These are phyloP conservation scores for Scaptomyza caliginosa DNA, from an alignment of 2,888 invertebrate genomes.

Conservation along the genomic window DNA sequence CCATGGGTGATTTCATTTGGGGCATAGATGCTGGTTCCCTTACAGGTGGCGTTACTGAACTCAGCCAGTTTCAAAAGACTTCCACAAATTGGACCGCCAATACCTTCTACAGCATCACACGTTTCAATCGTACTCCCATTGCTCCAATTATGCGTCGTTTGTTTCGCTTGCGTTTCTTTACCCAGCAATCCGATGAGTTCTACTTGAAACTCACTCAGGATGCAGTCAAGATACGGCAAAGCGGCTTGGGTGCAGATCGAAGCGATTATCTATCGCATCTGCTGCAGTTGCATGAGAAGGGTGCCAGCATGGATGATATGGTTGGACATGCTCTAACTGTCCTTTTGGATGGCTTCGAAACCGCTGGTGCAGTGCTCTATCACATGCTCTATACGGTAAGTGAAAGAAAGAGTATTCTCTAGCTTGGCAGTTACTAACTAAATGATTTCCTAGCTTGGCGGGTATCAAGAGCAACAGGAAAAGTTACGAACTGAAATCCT, in stretches of 20 bases:
- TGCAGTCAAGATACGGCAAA: constrained; percentile 64
- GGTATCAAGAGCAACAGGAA: constrained; percentile 64
- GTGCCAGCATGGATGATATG: constrained; percentile 67
- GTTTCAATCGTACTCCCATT: constrained; percentile 52
- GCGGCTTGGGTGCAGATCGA: constrained; percentile 46
- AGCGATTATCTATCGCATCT: constrained; percentile 79
- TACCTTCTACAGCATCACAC: constrained; percentile 44
- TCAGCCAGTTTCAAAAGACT: constrained; percentile 45
- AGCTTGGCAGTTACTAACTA: not conserved
- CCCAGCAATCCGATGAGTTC: constrained; percentile 86
- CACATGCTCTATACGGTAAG: constrained; percentile 66
- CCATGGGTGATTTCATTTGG: constrained; percentile 79
- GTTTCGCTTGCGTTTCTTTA: constrained; percentile 59
- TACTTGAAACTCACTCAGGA: constrained; percentile 70
- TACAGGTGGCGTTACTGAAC: constrained; percentile 31
- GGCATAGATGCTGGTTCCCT: constrained; percentile 78
- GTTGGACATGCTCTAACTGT: constrained; percentile 76
- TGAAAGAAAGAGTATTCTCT: not conserved
- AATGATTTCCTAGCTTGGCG: constrained; percentile 62
- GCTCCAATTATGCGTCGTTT: constrained; percentile 51
- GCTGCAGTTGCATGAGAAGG: constrained; percentile 73
- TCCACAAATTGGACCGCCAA: constrained; percentile 35
- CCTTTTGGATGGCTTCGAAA: constrained; percentile 81
- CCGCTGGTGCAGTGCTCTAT: constrained; percentile 71
- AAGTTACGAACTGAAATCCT: constrained; percentile 76